These are phyloP conservation scores for Hystrix brachyura DNA, from an alignment of 2,113 vertebrate genomes.

Conservation along the genomic window DNA sequence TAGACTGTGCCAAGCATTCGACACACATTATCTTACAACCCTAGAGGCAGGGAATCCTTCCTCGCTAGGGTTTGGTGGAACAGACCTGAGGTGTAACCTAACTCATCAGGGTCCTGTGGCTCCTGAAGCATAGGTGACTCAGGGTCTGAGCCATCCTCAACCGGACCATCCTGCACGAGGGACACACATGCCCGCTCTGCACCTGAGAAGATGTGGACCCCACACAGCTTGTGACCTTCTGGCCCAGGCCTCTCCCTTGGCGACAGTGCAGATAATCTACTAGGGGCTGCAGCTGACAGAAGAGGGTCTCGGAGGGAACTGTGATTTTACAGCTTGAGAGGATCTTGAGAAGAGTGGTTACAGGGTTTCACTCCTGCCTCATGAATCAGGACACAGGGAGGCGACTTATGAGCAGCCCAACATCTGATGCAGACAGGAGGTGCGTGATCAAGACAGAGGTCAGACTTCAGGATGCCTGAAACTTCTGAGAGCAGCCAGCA, in stretches of 20 bases:
- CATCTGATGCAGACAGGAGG: neutral
- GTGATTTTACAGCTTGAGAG: neutral
- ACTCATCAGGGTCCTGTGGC: neutral
- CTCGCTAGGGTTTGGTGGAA: neutral
- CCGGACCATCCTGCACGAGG: neutral
- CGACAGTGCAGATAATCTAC: neutral
- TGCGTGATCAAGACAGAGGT: neutral
- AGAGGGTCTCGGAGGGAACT: neutral
- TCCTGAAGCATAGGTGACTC: neutral
- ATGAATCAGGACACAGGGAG: neutral
- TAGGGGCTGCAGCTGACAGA: neutral
- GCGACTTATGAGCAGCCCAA: neutral
- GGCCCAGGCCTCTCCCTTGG: neutral
- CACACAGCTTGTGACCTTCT: no score
- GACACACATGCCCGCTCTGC: fast-evolving
- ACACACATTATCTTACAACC: neutral
- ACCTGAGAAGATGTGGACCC: neutral
- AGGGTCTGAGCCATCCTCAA: neutral
- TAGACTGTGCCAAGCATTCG: neutral
- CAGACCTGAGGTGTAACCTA: neutral
- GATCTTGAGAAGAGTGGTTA: constrained; percentile 27
- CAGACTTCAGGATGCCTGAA: constrained; percentile 71
- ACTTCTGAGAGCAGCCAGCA: constrained; percentile 81
- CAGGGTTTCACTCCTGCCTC: neutral
- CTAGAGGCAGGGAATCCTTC: neutral